Percentiles rank a stretch among this genome's conserved stretches.
phyloP scores from a whole-genome alignment of 2,113 vertebrate species.

The Nothobranchius kuhntae region DNA sequence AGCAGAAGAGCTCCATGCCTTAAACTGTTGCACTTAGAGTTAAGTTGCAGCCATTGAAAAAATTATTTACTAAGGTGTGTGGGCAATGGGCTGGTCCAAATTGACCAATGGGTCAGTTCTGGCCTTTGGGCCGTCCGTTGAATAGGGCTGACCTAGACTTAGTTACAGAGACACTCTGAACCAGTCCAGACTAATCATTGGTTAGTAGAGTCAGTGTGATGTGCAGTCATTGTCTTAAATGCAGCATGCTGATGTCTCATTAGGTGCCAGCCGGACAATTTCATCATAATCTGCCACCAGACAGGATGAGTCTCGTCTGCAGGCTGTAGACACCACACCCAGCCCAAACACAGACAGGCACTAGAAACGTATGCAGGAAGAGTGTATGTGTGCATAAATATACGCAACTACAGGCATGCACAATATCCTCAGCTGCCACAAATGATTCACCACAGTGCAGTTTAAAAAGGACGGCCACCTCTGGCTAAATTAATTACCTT shows the following conservation, averaged over 20 bases:
- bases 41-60: too few relatives aligned
- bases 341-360: constrained; percentile 21
- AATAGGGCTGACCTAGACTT: too few relatives aligned
- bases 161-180: constrained; percentile 16
- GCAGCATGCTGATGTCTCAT: constrained; percentile 51
- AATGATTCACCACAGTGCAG: constrained; percentile 59
- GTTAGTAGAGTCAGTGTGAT: constrained; percentile 15
- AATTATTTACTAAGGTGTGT: too few relatives aligned
- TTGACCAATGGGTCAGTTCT: too few relatives aligned
- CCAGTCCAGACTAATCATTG: constrained; percentile 40
- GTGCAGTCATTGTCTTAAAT: constrained; percentile 45
- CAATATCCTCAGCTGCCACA: constrained; percentile 58
- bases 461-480: constrained; percentile 52
- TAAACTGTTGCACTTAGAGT: too few relatives aligned
- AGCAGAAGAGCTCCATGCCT: too few relatives aligned
- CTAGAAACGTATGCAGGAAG: constrained; percentile 25
- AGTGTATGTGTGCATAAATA: constrained; percentile 17
- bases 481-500: constrained; percentile 25
- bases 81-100: too few relatives aligned
- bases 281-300: constrained; percentile 68
- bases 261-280: constrained; percentile 61
- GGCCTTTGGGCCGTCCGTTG: too few relatives aligned
- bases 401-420: constrained; percentile 4
- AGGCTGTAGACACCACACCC: constrained; percentile 49
- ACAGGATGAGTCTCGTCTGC: constrained; percentile 66